Percentiles rank a stretch among this genome's conserved stretches.
phyloP scores from a whole-genome alignment of 2,797 vertebrate species.

The Australoheros facetus region DNA sequence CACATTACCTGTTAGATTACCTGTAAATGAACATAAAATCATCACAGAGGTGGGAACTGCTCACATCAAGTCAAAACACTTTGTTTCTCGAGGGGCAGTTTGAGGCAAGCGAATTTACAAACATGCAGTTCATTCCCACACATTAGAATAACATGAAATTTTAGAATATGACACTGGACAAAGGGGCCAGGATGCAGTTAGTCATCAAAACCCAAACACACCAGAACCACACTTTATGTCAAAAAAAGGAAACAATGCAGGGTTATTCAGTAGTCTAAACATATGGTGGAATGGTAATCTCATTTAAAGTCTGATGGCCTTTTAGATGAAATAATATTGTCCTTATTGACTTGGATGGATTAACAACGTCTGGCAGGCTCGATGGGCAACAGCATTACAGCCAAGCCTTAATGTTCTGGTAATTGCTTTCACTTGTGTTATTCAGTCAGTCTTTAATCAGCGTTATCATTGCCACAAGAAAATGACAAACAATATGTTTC shows the following conservation, averaged over 20 bases:
- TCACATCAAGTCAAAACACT: not conserved
- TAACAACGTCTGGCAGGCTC: no score
- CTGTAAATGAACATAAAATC: not conserved
- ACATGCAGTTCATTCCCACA: not conserved
- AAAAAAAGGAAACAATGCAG: not conserved
- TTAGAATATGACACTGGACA: not conserved
- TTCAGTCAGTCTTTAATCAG: not conserved
- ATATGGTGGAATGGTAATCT: not conserved
- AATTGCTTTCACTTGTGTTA: not conserved
- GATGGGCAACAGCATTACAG: not conserved
- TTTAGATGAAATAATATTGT: not conserved
- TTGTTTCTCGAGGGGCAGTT: not conserved
- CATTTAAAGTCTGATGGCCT: not conserved
- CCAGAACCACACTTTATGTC: not conserved
- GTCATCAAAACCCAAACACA: not conserved
- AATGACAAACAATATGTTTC: not conserved
- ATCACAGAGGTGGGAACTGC: not conserved
- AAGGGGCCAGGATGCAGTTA: not conserved
- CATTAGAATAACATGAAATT: not conserved
- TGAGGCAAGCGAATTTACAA: not conserved
- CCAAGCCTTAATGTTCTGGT: not conserved
- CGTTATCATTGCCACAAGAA: not conserved
- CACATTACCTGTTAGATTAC: not conserved
- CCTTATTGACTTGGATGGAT: not conserved
- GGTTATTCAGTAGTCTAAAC: not conserved